phyloP scores from a whole-genome alignment of 2,888 invertebrate genomes.

The Drosophila mercatorum region DNA sequence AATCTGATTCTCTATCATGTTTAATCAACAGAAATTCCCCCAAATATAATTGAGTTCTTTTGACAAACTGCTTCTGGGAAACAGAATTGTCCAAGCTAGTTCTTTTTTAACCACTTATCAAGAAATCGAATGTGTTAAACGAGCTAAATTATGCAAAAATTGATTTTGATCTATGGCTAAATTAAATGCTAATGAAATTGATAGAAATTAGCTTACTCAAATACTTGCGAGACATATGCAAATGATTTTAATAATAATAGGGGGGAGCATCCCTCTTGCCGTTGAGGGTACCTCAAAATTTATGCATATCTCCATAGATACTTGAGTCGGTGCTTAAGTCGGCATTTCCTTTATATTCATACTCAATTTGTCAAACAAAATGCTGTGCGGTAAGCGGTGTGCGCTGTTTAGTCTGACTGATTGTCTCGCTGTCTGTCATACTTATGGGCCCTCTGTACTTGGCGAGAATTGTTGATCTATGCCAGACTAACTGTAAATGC shows the following conservation, averaged over 20 bases:
- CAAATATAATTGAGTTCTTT: neutral
- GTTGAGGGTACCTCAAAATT: slow-evolving; percentile 26
- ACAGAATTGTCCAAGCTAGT: neutral
- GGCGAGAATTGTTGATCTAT: slow-evolving; percentile 39
- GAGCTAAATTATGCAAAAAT: slow-evolving; percentile 39
- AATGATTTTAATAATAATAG: slow-evolving; percentile 19
- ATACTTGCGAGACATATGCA: slow-evolving; percentile 31
- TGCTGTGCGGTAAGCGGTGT: slow-evolving; percentile 11
- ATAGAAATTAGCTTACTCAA: slow-evolving; percentile 25
- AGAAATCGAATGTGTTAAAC: neutral
- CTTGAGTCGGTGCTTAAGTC: slow-evolving; percentile 47
- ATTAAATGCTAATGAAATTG: slow-evolving; percentile 37
- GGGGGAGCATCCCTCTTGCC: no score
- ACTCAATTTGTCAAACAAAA: slow-evolving; percentile 54
- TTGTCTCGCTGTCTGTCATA: slow-evolving; percentile 44
- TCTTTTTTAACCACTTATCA: neutral
- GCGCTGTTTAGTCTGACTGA: slow-evolving; percentile 29
- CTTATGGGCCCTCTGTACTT: slow-evolving; percentile 34
- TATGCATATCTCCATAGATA: slow-evolving; percentile 41
- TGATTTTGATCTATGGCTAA: slow-evolving; percentile 5
- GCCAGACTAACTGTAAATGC: slow-evolving; percentile 45
- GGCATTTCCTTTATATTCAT: slow-evolving; percentile 47
- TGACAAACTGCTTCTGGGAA: neutral
- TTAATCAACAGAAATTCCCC: neutral
- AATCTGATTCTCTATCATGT: neutral